phyloP scores from a whole-genome alignment of 2,113 vertebrate genomes.

The Mesembrinibis cayennensis region DNA sequence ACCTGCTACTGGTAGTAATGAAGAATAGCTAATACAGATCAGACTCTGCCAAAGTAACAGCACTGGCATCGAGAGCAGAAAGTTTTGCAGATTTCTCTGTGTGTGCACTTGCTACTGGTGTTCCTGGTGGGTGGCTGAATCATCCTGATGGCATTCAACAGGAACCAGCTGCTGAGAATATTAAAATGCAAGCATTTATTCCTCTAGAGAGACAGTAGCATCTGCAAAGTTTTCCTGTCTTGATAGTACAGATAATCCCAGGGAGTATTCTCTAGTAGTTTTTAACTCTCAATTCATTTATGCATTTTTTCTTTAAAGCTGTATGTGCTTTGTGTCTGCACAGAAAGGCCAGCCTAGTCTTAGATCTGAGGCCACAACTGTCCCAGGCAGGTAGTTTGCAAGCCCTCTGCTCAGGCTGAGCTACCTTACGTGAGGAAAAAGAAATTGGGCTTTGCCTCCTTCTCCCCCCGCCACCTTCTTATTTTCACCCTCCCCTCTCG shows the following conservation, averaged over 20 bases:
- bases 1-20: constrained; percentile 51
- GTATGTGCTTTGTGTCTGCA: constrained; percentile 13
- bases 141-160: constrained; percentile 87
- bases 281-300: constrained; percentile 77
- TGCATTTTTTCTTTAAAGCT: constrained; percentile 44
- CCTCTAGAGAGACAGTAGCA: constrained; percentile 86
- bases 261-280: constrained; percentile 76
- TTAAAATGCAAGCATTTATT: constrained; percentile 85
- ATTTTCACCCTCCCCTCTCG: background rate
- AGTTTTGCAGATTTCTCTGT: constrained; percentile 75
- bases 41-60: constrained; percentile 45
- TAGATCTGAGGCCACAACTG: background rate
- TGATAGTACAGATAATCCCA: constrained; percentile 82
- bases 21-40: constrained; percentile 49
- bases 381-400: background rate
- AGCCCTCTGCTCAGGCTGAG: background rate
- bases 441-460: background rate
- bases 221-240: constrained; percentile 84
- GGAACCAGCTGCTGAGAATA: constrained; percentile 87
- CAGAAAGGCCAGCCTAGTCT: background rate
- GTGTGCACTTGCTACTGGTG: constrained; percentile 78
- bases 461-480: background rate
- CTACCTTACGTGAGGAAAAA: background rate
- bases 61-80: constrained; percentile 67
- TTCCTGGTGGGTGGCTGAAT: constrained; percentile 86